Conservation (phyloP, 2,797 vertebrate species). For the Netta rufina region DNA sequence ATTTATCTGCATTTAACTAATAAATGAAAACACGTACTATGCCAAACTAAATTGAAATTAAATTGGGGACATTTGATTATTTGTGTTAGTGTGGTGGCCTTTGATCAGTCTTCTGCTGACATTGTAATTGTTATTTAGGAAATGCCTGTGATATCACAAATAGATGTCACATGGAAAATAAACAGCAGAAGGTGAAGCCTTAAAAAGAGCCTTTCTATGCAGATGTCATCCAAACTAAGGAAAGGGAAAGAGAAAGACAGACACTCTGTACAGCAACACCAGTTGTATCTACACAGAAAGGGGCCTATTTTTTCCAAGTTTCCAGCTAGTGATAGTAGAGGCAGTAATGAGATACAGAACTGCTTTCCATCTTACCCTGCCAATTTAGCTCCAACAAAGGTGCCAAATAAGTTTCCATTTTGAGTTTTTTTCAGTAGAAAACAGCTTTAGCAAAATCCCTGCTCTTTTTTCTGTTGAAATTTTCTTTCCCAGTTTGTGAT, state of each 20-base stretch:
- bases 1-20: background rate
- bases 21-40: background rate
- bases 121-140: background rate
- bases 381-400: constrained; percentile 31
- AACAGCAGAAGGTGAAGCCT: background rate
- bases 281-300: constrained; percentile 24
- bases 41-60: background rate
- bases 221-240: background rate
- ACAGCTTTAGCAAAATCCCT: constrained; percentile 9
- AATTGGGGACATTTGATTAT: background rate
- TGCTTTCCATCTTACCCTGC: constrained; percentile 53
- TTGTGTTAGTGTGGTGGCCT: background rate
- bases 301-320: constrained; percentile 22
- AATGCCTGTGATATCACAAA: background rate
- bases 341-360: constrained; percentile 43
- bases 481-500: background rate
- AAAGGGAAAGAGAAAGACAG: constrained; percentile 24
- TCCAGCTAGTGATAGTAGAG: constrained; percentile 48
- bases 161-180: background rate
- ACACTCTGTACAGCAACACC: background rate
- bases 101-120: background rate
- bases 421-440: constrained; percentile 34
- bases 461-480: background rate
- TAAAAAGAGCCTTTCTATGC: background rate
- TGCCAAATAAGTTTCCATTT: constrained; percentile 52